Base-by-base conservation (phyloP, 2,113 vertebrate genomes). In the Phyllostomus discolor region DNA sequence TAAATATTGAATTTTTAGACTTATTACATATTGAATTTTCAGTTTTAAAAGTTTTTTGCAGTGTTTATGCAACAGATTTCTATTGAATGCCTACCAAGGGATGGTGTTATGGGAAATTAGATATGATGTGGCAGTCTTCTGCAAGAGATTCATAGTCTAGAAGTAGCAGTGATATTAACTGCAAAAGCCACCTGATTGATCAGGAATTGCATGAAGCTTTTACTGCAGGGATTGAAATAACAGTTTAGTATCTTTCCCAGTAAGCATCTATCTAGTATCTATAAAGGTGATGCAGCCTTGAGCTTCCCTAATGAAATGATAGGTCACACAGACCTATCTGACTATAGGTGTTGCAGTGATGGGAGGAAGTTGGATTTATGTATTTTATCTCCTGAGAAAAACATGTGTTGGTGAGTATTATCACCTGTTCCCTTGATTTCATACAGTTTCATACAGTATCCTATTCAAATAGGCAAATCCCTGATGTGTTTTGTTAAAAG, bases 401-500 rank as follows among this genome's bases (percentile, higher is more conserved):
- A n/a, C 7, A 20, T 16, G 5, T 54, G 15, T 81, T 75, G 22
- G 10, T 62, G 43, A 57, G 26, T 54, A 57, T 79, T 72, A 76
- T 67, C 52, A 91, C n/a, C 59, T 82, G 52, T 95, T 90, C 14
- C 5, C 35, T 88, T 90, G 66, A 28, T 96, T 88, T 79, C 83
- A 87, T 59, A 59, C 22, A 59, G 16, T 95, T 90, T 79, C 31
- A 5, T 88, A 82, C 38, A 80, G 31, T 41, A 12, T 75, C n/a
- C 33, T 94, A 26, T 86, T 83, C 24, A 75, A 50, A 89, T 72
- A 84, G 70, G 22, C 26, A 92, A 82, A 78, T 79, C 66, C 73
- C 5, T 57, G 85, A 92, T 72, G 46, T 87, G 92, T 88, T 93
- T 88, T 90, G 31, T 75, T 95, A 89, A 91, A 88, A 67, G 38